These are phyloP conservation scores for Lottia scabra DNA, from an alignment of 2,888 invertebrate genomes.

Conservation along the genomic window DNA sequence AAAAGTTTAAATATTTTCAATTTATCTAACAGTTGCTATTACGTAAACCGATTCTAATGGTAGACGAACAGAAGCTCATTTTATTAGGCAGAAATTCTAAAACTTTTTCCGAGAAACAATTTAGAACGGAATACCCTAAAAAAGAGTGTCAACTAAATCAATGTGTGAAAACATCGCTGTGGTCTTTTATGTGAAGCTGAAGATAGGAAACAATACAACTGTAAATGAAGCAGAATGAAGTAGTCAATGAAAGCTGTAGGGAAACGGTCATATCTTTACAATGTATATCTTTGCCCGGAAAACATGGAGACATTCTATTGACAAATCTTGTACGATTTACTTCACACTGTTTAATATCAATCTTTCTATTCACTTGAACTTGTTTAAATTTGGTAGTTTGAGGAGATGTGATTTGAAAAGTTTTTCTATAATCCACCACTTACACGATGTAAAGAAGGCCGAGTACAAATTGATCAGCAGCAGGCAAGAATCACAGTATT, in stretches of 20 bases:
- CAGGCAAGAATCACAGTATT: not conserved
- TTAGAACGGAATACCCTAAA: too few relatives aligned
- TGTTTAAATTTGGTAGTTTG: conserved; percentile 2
- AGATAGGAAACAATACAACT: too few relatives aligned
- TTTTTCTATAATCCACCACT: not conserved
- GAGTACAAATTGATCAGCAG: not conserved
- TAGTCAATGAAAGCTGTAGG: conserved; percentile 2
- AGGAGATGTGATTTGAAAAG: not conserved
- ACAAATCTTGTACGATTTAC: not conserved
- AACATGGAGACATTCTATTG: not conserved
- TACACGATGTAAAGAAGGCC: not conserved
- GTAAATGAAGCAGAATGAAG: not conserved
- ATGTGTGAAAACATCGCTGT: too few relatives aligned
- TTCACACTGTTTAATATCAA: not conserved
- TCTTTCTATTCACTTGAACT: not conserved
- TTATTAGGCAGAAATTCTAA: too few relatives aligned
- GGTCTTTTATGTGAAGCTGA: too few relatives aligned
- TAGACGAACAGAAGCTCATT: too few relatives aligned
- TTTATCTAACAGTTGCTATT: too few relatives aligned
- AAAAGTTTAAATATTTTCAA: too few relatives aligned
- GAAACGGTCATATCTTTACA: not conserved
- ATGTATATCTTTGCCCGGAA: not conserved
- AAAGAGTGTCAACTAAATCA: too few relatives aligned
- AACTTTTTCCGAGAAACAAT: too few relatives aligned
- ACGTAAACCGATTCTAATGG: too few relatives aligned